Conservation (phyloP, 2,113 vertebrate species). For the Grammomys dolichurus region DNA sequence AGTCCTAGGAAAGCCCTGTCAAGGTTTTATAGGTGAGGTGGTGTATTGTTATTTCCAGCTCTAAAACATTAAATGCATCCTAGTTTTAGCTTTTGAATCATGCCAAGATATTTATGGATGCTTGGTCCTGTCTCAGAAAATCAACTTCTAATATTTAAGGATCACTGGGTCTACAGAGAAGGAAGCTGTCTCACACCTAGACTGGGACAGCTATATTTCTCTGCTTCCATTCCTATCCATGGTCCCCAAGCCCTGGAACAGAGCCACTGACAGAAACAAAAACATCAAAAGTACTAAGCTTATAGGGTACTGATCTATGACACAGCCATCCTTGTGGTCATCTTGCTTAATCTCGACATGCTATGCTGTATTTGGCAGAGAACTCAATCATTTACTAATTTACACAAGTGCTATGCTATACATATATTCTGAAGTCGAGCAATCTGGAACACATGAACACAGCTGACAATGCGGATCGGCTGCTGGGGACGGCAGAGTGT, state of each 20-base stretch:
- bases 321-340: neutral
- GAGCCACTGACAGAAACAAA: neutral
- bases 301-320: neutral
- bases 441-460: neutral
- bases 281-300: neutral
- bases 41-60: neutral
- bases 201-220: neutral
- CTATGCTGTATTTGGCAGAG: slow-evolving; percentile 63
- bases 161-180: neutral
- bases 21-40: neutral
- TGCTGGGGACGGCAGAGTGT: neutral
- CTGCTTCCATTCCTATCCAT: neutral
- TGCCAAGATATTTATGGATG: neutral
- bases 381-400: slow-evolving; percentile 56
- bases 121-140: neutral
- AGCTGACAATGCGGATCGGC: slow-evolving; percentile 14
- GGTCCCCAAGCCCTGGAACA: neutral
- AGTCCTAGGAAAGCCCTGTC: neutral
- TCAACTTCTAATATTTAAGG: slow-evolving; percentile 5
- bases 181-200: neutral
- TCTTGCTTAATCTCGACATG: slow-evolving; percentile 41
- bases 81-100: slow-evolving; percentile 48
- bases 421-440: slow-evolving; percentile 29
- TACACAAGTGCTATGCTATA: slow-evolving; percentile 65
- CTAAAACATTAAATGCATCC: neutral